phyloP scores from a whole-genome alignment of 2,113 vertebrate genomes.

The Odontesthes bonariensis region DNA sequence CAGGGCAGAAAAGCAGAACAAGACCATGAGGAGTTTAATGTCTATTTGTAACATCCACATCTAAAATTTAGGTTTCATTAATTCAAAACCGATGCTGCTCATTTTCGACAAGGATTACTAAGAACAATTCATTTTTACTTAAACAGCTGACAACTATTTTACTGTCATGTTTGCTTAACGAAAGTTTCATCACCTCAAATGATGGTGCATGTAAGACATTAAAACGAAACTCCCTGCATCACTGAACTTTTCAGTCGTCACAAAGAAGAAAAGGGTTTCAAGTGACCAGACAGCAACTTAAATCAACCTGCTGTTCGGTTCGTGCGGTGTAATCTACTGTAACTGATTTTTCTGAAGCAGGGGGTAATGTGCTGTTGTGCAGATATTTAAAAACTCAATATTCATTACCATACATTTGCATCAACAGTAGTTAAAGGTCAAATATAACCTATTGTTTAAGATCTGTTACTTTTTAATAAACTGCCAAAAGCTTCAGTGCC shows the following conservation, averaged over 20 bases:
- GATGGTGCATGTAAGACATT: not conserved
- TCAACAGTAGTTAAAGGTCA: slow-evolving; percentile 41
- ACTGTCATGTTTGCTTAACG: slow-evolving; percentile 2
- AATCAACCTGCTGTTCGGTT: too few species aligned
- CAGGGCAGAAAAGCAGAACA: not conserved
- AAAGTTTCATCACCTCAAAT: slow-evolving; percentile 11
- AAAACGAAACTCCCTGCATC: slow-evolving; percentile 15
- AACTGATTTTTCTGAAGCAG: slow-evolving; percentile 1
- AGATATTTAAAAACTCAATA: slow-evolving; percentile 22
- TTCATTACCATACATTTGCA: slow-evolving; percentile 25
- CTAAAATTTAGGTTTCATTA: slow-evolving; percentile 53
- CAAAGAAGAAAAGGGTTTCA: not conserved
- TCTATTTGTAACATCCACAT: slow-evolving; percentile 38
- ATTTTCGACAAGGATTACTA: slow-evolving; percentile 27
- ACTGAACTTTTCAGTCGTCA: not conserved
- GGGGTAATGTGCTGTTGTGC: slow-evolving; percentile 17
- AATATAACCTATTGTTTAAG: slow-evolving; percentile 9
- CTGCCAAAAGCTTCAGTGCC: slow-evolving; percentile 52
- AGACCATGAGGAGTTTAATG: not conserved
- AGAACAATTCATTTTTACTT: slow-evolving; percentile 15
- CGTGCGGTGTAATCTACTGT: not conserved
- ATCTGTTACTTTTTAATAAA: slow-evolving; percentile 29
- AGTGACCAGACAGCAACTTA: too few species aligned
- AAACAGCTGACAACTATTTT: slow-evolving; percentile 38
- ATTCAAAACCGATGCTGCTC: slow-evolving; percentile 49